Conservation (phyloP, 1,140 invertebrate species). For the Drosophila sp. region DNA sequence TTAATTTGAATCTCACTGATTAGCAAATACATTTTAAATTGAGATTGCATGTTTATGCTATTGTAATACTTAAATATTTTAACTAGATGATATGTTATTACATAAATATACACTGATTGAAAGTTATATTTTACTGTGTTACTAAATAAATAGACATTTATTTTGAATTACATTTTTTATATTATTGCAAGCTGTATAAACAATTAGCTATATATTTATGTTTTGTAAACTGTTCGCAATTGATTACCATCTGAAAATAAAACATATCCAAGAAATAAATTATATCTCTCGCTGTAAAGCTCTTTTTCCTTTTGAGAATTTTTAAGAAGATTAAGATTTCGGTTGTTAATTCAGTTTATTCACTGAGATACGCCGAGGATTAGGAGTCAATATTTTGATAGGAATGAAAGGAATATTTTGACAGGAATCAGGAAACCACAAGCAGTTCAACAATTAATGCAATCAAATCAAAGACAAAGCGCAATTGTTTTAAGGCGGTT, state of each 20-base stretch:
- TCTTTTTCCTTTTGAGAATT: neutral
- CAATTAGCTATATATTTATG: too few relatives aligned
- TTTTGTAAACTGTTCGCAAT: too few relatives aligned
- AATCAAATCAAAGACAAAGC: conserved; percentile 58
- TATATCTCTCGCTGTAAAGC: too few relatives aligned
- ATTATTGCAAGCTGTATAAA: too few relatives aligned
- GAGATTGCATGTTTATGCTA: neutral
- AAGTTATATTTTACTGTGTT: too few relatives aligned
- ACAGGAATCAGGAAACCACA: conserved; percentile 26
- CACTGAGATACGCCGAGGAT: neutral
- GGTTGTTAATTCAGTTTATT: neutral
- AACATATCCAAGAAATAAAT: too few relatives aligned
- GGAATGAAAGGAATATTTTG: conserved; percentile 2
- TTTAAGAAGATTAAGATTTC: neutral
- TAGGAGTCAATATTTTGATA: neutral
- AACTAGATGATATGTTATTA: too few relatives aligned
- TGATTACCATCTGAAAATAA: too few relatives aligned
- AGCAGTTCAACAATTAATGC: conserved; percentile 54
- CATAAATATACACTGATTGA: too few relatives aligned
- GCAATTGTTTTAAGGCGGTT: conserved; percentile 37
- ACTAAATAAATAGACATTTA: too few relatives aligned
- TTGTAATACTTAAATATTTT: too few relatives aligned
- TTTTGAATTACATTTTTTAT: too few relatives aligned
- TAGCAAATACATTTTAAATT: neutral
- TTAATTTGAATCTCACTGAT: neutral